Conservation (phyloP, 2,113 vertebrate genomes). For the Agelaius tricolor region DNA sequence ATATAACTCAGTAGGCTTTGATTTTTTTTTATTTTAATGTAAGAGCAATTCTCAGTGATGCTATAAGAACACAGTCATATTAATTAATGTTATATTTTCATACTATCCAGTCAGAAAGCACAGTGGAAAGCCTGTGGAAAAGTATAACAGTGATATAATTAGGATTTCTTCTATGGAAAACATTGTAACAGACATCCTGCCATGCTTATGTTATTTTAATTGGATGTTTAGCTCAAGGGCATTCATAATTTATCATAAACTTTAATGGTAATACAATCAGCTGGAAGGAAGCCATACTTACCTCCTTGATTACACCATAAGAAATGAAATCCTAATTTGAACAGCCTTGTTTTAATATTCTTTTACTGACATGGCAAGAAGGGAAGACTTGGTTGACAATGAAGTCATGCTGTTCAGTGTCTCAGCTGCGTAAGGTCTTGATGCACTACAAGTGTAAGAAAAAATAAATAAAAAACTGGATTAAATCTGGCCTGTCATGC, state of each 20-base stretch:
- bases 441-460: not conserved
- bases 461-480: not conserved
- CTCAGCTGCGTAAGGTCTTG: not conserved
- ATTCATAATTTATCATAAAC: slow-evolving; percentile 71
- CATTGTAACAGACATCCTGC: slow-evolving; percentile 60
- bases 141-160: slow-evolving; percentile 56
- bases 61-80: not conserved
- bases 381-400: not conserved
- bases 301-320: slow-evolving; percentile 59
- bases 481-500: not conserved
- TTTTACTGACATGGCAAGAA: not conserved
- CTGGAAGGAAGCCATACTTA: slow-evolving; percentile 62
- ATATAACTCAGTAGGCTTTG: not conserved
- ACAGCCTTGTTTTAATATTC: not conserved
- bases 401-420: not conserved
- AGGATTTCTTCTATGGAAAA: slow-evolving; percentile 55
- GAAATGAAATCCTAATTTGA: slow-evolving; percentile 53
- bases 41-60: not conserved
- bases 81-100: slow-evolving; percentile 32
- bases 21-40: not conserved
- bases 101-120: not conserved
- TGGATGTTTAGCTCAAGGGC: slow-evolving; percentile 69
- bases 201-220: slow-evolving; percentile 74
- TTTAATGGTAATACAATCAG: slow-evolving; percentile 74
- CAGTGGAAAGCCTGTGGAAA: not conserved